Percentiles rank a stretch among this genome's conserved stretches.
These are phyloP conservation scores for Phycodurus eques DNA, from an alignment of 2,113 vertebrate species.

Conservation along the genomic window DNA sequence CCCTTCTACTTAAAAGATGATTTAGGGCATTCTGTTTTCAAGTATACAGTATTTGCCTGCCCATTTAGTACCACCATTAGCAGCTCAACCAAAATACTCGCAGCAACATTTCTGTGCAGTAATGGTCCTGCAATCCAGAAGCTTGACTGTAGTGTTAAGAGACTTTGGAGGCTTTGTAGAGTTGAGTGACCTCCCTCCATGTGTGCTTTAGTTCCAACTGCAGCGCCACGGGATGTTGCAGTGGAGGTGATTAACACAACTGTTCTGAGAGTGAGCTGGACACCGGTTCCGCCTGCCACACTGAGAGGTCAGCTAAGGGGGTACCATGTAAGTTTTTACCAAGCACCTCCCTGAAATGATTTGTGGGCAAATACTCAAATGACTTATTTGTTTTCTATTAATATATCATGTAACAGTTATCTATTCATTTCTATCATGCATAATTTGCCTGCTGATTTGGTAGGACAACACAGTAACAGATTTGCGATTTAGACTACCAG, in stretches of 20 bases:
- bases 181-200: slow-evolving; percentile 9
- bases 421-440: background rate
- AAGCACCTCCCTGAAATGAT: background rate
- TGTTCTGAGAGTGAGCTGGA: slow-evolving; percentile 83
- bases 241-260: slow-evolving; percentile 86
- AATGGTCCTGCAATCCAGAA: background rate
- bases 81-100: background rate
- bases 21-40: background rate
- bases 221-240: slow-evolving; percentile 76
- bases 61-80: slow-evolving; percentile 4
- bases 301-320: slow-evolving; percentile 86
- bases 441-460: background rate
- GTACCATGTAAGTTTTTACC: slow-evolving; percentile 79
- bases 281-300: slow-evolving; percentile 77
- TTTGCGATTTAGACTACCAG: background rate
- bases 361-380: background rate
- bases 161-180: background rate
- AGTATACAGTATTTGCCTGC: background rate
- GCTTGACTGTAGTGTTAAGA: slow-evolving; percentile 3
- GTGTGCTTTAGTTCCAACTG: slow-evolving; percentile 81
- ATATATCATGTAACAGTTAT: background rate
- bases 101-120: background rate
- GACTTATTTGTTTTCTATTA: background rate
- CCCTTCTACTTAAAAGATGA: background rate
- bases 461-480: background rate